phyloP scores from a whole-genome alignment of 2,888 invertebrate species.

The Podabrus alpinus region DNA sequence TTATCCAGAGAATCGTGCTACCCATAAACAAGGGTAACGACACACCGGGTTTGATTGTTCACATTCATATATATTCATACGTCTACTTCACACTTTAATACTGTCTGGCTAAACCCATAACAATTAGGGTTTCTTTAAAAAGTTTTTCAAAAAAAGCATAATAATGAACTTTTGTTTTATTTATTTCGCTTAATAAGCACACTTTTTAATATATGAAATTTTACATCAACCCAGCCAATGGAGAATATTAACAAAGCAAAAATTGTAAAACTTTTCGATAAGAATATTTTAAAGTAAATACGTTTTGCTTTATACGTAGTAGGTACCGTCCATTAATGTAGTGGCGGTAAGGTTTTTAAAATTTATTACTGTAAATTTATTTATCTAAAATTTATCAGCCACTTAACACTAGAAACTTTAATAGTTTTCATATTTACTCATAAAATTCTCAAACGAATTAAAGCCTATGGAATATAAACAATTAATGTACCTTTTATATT shows the following conservation, averaged over 20 bases:
- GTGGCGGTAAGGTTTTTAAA: background rate
- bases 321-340: background rate
- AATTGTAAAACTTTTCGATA: background rate
- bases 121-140: slow-evolving; percentile 24
- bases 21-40: slow-evolving; percentile 28
- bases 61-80: slow-evolving; percentile 36
- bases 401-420: background rate
- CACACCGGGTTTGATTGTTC: slow-evolving; percentile 37
- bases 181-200: slow-evolving; percentile 6
- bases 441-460: background rate
- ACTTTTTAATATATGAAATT: background rate
- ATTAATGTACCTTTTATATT: background rate
- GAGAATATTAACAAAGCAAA: background rate
- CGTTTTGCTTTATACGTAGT: background rate
- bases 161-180: slow-evolving; percentile 18
- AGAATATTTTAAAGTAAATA: background rate
- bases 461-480: background rate
- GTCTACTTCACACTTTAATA: slow-evolving; percentile 38
- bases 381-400: background rate
- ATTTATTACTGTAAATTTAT: background rate
- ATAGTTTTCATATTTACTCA: background rate
- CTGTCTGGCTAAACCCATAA: slow-evolving; percentile 32
- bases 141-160: slow-evolving; percentile 28
- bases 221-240: background rate
- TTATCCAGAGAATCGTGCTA: slow-evolving; percentile 11